Conservation (phyloP, 30 jellyfish, hydroid and myxozoan genomes). For the Calvadosia cruxmelitensis region DNA sequence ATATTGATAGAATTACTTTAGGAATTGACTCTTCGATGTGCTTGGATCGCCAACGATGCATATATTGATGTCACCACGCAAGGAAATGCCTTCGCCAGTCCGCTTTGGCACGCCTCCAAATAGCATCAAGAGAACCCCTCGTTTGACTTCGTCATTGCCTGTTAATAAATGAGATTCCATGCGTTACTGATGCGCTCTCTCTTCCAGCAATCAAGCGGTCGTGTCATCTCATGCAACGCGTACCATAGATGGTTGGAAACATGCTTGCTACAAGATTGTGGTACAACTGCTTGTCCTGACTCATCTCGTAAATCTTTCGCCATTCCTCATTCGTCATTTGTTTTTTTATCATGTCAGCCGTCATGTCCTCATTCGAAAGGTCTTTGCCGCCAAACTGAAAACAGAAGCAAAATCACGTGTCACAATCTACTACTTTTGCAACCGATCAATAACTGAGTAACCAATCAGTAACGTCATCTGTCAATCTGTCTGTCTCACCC, state of each 20-base stretch:
- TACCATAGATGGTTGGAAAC: constrained; percentile 99
- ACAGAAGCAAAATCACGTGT: too few species aligned
- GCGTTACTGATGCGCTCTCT: too few species aligned
- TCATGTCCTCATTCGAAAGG: constrained; percentile 82
- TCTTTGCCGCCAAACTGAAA: constrained; percentile 99
- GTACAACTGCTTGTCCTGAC: constrained; percentile 90
- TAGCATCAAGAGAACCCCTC: constrained; percentile 98
- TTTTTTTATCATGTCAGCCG: constrained; percentile 90
- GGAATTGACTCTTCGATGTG: constrained; percentile 96
- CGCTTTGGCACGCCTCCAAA: constrained; percentile 99
- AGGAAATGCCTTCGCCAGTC: constrained; percentile 80
- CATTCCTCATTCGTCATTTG: constrained; percentile 99
- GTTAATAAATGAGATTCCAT: too few species aligned
- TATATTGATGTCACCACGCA: constrained; percentile 97
- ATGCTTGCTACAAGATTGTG: constrained; percentile 88
- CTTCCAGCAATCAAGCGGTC: too few species aligned
- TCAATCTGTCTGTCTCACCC: too few species aligned
- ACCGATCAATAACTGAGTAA: too few species aligned
- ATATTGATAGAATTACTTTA: constrained; percentile 62
- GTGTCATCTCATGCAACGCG: background rate
- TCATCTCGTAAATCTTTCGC: constrained; percentile 95
- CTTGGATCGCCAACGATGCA: constrained; percentile 99
- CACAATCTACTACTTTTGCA: too few species aligned
- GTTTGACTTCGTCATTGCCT: constrained; percentile 99
- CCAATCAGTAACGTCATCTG: too few species aligned